Conservation (phyloP, 2,113 vertebrate genomes). For the Hystrix cristata region DNA sequence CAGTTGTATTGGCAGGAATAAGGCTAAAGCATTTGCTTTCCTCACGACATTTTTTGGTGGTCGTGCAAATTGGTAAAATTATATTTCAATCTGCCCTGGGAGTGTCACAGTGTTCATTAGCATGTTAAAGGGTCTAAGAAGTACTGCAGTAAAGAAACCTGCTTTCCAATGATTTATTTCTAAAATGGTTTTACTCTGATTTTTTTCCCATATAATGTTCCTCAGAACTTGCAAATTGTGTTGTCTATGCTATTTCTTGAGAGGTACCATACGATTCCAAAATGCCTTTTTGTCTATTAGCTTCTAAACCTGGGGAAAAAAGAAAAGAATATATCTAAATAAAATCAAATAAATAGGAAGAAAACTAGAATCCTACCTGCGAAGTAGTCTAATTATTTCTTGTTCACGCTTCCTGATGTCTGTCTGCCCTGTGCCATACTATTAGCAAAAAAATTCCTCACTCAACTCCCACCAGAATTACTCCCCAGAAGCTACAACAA, state of each 20-base stretch:
- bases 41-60: neutral
- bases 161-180: constrained; percentile 33
- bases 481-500: neutral
- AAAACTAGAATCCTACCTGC: constrained; percentile 14
- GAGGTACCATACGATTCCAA: neutral
- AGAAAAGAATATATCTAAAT: neutral
- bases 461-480: neutral
- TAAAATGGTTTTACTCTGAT: neutral
- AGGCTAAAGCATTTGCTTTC: neutral
- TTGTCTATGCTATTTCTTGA: neutral
- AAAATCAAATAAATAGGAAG: constrained; percentile 32
- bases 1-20: neutral
- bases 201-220: neutral
- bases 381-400: neutral
- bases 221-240: neutral
- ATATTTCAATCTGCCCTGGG: neutral
- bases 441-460: neutral
- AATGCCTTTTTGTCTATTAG: neutral
- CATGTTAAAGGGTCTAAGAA: neutral
- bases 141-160: neutral
- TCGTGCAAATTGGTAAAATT: neutral
- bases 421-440: neutral
- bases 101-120: neutral
- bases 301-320: neutral
- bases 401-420: neutral